These are phyloP conservation scores for Myioborus melanocephalus DNA, from an alignment of 2,797 vertebrate genomes.

Conservation along the genomic window DNA sequence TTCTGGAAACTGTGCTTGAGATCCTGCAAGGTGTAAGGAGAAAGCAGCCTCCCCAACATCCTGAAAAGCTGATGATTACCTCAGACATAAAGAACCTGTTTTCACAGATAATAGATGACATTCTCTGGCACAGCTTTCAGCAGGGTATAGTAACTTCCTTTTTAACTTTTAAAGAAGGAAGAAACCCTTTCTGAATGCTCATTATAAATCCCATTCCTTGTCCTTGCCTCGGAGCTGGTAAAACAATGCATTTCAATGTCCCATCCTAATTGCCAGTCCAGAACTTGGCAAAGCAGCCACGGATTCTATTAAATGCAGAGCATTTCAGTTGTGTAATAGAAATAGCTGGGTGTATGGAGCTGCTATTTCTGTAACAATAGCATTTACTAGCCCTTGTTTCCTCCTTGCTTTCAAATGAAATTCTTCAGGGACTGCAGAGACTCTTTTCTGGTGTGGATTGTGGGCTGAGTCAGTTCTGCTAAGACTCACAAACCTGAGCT, in stretches of 20 bases:
- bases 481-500: not conserved
- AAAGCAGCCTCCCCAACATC: not conserved
- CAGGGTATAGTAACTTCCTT: not conserved
- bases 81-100: not conserved
- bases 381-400: constrained; percentile 44
- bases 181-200: not conserved
- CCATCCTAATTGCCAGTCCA: not conserved
- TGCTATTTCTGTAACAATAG: constrained; percentile 55
- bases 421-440: constrained; percentile 9
- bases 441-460: not conserved
- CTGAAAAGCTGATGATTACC: not conserved
- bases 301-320: not conserved
- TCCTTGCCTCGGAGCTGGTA: not conserved
- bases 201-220: not conserved
- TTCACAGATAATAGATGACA: not conserved
- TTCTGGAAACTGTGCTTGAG: not conserved
- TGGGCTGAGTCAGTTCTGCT: constrained; percentile 1
- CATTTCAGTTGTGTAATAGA: not conserved
- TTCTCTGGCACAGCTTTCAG: not conserved
- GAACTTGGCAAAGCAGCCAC: not conserved
- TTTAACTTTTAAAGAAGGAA: not conserved
- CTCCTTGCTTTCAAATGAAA: constrained; percentile 18
- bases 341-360: constrained; percentile 25
- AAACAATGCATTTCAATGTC: constrained; percentile 5
- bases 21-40: not conserved